These are phyloP conservation scores for Pseudonaja textilis DNA, from an alignment of 2,113 vertebrate genomes.

Conservation along the genomic window DNA sequence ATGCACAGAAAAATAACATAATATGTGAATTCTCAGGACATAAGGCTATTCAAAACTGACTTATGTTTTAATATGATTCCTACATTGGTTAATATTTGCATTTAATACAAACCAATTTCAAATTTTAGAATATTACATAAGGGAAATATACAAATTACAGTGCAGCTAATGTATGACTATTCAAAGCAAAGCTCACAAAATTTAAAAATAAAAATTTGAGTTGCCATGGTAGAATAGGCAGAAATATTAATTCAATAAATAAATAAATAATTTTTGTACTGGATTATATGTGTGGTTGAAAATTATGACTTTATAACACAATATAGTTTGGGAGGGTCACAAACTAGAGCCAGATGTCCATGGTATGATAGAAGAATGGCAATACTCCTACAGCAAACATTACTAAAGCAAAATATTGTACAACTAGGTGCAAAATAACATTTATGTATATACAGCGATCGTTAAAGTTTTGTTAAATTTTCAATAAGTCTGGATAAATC, in stretches of 20 bases:
- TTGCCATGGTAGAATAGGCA: too few species aligned
- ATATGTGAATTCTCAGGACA: neutral
- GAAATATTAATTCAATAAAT: too few species aligned
- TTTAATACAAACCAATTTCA: neutral
- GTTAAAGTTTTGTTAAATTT: neutral
- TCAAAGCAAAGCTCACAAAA: neutral
- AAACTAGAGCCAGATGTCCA: neutral
- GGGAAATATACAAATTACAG: neutral
- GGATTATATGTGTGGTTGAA: neutral
- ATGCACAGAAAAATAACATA: neutral
- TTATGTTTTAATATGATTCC: too few species aligned
- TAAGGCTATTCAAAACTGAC: neutral
- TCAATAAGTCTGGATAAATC: neutral
- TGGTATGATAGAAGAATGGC: neutral
- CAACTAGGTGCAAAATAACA: neutral
- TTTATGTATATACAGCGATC: neutral
- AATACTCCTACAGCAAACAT: neutral
- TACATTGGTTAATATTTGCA: neutral
- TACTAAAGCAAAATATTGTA: neutral
- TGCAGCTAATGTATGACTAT: neutral
- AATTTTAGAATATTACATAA: neutral
- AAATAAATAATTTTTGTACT: neutral
- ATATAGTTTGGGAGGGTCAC: neutral
- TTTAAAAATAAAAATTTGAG: neutral
- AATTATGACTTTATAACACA: neutral